These are phyloP conservation scores for Hydra vulgaris DNA, from an alignment of 30 jellyfish, hydroid and myxozoan species.

Conservation along the genomic window DNA sequence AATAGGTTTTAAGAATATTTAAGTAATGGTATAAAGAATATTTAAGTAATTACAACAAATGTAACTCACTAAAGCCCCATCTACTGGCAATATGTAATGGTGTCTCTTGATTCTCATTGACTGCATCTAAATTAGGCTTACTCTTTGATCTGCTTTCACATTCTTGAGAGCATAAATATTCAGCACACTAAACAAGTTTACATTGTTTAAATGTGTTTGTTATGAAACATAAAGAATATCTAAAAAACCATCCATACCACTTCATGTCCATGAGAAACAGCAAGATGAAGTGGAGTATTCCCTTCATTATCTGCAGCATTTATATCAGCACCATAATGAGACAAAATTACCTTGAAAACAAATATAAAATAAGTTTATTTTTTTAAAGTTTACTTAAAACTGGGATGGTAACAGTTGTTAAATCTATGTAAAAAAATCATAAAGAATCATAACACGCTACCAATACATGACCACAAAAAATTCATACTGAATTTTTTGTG, in stretches of 20 bases:
- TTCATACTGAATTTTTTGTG: too few species aligned
- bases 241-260: conserved; percentile 27
- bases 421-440: too few species aligned
- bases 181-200: conserved; percentile 10
- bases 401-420: too few species aligned
- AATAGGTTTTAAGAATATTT: too few species aligned
- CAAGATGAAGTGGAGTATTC: conserved; percentile 76
- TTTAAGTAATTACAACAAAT: background rate
- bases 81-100: conserved; percentile 83
- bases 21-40: too few species aligned
- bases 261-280: conserved; percentile 90
- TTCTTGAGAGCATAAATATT: conserved; percentile 8
- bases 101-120: conserved; percentile 79
- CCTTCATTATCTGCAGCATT: conserved; percentile 77
- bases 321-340: conserved; percentile 65
- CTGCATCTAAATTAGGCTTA: conserved; percentile 42
- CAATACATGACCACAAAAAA: too few species aligned
- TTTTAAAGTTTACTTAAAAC: too few species aligned
- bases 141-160: background rate
- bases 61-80: conserved; percentile 91
- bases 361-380: too few species aligned
- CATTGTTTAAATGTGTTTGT: too few species aligned
- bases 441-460: too few species aligned
- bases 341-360: conserved; percentile 55
- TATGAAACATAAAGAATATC: too few species aligned